These are phyloP conservation scores for Apogon talboti DNA, from an alignment of 2,797 vertebrate species.

Conservation along the genomic window DNA sequence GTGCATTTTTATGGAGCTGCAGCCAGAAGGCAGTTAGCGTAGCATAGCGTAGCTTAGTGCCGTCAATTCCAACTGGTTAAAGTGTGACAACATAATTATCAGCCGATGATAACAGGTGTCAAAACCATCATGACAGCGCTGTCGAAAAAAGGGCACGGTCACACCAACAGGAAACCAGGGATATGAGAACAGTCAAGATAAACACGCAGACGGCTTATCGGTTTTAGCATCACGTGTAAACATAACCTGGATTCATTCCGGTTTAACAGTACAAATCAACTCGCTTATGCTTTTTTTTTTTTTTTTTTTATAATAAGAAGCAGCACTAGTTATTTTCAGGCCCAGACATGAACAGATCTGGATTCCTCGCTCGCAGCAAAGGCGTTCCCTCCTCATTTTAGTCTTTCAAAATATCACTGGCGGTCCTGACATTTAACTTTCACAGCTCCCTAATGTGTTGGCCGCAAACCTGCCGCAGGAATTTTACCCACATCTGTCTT, in stretches of 20 bases:
- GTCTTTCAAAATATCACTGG: constrained; percentile 9
- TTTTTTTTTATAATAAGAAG: background rate
- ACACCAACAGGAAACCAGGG: constrained; percentile 13
- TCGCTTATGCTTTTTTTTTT: background rate
- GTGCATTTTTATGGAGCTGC: background rate
- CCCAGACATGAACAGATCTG: background rate
- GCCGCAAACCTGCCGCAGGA: constrained; percentile 45
- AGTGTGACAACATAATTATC: background rate
- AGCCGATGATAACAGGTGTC: constrained; percentile 6
- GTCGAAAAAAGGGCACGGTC: background rate
- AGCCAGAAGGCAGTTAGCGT: background rate
- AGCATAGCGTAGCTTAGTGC: constrained; percentile 3
- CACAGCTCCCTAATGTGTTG: constrained; percentile 25
- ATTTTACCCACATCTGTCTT: constrained; percentile 36
- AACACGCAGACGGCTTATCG: background rate
- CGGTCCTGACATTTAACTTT: constrained; percentile 25
- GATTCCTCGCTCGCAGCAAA: constrained; percentile 1
- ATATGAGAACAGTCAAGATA: background rate
- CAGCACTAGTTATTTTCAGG: background rate
- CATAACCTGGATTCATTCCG: too few species aligned
- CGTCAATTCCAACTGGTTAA: background rate
- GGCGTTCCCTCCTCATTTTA: background rate
- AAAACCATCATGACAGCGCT: background rate
- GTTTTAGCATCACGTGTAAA: too few species aligned
- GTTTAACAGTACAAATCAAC: background rate